Base-by-base conservation (phyloP, 2,113 vertebrate genomes). In the Apodemus speciosus region DNA sequence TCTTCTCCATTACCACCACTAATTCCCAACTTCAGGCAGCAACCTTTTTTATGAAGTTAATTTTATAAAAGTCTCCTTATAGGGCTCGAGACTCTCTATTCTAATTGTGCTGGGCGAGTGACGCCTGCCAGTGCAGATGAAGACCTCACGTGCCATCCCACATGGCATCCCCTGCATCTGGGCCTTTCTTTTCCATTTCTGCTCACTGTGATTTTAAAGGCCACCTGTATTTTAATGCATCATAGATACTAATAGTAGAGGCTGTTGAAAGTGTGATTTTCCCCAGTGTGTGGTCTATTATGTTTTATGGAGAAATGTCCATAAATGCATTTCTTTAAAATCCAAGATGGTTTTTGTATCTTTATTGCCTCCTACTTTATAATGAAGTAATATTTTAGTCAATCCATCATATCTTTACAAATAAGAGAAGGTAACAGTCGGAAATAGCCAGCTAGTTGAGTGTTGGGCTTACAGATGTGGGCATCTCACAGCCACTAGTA, bases 281-380 rank as follows among this genome's bases (percentile, higher is more conserved):
- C 60, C 16, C 53, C 62, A 76, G 25, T 30, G 2, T 3, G 14
- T 10, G 3, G 2, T 58, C 77, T 53, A 0, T 79, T 56, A 51
- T 77, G n/a, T 79, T 77, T 88, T 73, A 87, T 95, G 73, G 20
- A 89, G 43, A 89, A 89, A 49, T 91, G 9, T 72, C 35, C 86
- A 2, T 83, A n/a, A n/a, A n/a, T 91, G 43, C n/a, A 2, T 93
- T 96, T n/a, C 89, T 92, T 69, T 89, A 85, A 71, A 49, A 68
- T 51, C n/a, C 27, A 35, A 35, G 60, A 76, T 90, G 7, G 15
- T 72, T 21, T 66, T 60, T 72, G 30, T 30, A 69, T 51, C 87
- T 92, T 64, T 16, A 53, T 72, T 94, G 38, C 62, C 38, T 90
- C 20, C 51, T 85, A 35, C 21, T 58, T 91, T 35, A 64, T 75